phyloP scores from a whole-genome alignment of 2,888 invertebrate species.

The Cerastoderma edule region DNA sequence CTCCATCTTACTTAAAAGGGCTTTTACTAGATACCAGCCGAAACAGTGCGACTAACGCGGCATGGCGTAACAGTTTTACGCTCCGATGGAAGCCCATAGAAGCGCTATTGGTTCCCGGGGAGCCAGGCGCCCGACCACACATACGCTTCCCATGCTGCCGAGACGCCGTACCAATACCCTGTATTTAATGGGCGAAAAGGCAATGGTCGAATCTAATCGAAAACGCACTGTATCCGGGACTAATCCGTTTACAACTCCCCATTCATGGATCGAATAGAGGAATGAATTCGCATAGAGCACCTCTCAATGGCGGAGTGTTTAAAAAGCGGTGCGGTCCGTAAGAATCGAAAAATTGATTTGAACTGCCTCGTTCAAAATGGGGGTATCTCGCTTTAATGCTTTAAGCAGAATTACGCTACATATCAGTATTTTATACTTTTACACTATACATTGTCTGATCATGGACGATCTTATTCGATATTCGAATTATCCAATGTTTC shows the following conservation, averaged over 20 bases:
- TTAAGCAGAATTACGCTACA: no score
- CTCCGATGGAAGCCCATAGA: slow-evolving; percentile 5
- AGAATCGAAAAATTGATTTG: no score
- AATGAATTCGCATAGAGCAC: slow-evolving; percentile 9
- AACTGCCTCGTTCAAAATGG: no score
- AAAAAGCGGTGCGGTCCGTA: no score
- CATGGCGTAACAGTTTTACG: slow-evolving; percentile 24
- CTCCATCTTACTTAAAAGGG: slow-evolving; percentile 14
- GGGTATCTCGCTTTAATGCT: no score
- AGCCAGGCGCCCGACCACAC: slow-evolving; percentile 19
- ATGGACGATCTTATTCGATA: no score
- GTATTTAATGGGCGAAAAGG: slow-evolving; percentile 42
- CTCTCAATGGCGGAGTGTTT: no score
- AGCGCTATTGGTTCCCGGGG: background rate
- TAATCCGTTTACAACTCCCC: slow-evolving; percentile 55
- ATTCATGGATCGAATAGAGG: slow-evolving; percentile 46
- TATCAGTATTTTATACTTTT: no score
- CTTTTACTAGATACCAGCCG: slow-evolving; percentile 17
- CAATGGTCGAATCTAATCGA: slow-evolving; percentile 53
- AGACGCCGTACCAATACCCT: background rate
- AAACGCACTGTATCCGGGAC: slow-evolving; percentile 43
- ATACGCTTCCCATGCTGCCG: slow-evolving; percentile 6
- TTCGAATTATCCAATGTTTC: no score
- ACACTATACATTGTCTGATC: no score
- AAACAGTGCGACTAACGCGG: slow-evolving; percentile 12